Evolutionary conservation across 2,888 invertebrate species (phyloP).

Genomic region (Cylloceria caligata): DNA sequence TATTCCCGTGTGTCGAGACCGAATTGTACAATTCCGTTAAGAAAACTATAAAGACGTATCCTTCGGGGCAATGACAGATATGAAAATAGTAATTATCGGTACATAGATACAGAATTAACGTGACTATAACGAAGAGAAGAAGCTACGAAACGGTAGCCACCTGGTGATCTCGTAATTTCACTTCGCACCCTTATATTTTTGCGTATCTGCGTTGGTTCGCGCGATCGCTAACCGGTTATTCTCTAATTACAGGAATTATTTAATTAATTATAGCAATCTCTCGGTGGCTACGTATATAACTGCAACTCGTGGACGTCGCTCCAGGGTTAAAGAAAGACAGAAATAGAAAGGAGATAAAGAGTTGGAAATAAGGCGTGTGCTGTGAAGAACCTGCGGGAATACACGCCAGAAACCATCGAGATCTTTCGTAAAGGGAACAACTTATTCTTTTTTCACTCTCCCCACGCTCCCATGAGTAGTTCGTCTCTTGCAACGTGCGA

Average conservation of each 20-base stretch:
- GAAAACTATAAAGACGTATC: not conserved
- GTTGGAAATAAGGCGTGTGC: not conserved
- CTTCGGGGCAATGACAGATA: not conserved
- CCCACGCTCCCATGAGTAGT: constrained; percentile 51
- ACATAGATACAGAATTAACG: not conserved
- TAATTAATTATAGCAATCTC: constrained; percentile 80
- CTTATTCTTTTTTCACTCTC: not conserved
- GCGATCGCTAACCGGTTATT: constrained; percentile 64
- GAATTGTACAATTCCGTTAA: not conserved
- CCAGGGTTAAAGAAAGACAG: constrained; percentile 56
- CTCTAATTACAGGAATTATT: constrained; percentile 80
- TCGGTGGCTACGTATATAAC: constrained; percentile 62
- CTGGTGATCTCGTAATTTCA: constrained; percentile 62
- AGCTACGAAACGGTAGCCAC: constrained; percentile 67
- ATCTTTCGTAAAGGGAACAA: constrained; percentile 10
- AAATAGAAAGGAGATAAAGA: constrained; percentile 29
- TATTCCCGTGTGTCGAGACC: not conserved
- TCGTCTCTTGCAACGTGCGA: constrained; percentile 60
- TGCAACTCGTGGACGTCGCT: constrained; percentile 21
- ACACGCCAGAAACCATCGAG: constrained; percentile 21
- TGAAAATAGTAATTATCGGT: constrained; percentile 1
- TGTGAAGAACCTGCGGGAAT: constrained; percentile 17
- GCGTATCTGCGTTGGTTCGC: constrained; percentile 73
- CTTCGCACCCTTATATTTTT: constrained; percentile 66
- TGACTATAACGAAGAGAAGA: constrained; percentile 33